Evolutionary conservation across 2,113 vertebrate genomes (phyloP).

Genomic region (Mesoclemmys tuberculata): DNA sequence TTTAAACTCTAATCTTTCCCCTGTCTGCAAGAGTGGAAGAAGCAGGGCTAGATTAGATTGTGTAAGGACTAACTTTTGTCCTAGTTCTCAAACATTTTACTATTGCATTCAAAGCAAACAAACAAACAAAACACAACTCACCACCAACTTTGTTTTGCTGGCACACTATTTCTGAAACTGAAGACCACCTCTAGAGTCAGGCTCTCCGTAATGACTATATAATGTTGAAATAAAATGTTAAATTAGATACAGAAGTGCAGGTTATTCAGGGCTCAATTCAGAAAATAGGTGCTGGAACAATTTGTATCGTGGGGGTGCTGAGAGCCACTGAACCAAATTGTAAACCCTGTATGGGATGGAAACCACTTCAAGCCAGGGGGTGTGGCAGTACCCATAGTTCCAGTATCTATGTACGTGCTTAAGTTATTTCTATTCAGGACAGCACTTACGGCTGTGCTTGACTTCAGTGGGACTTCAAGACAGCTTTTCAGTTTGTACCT

Average conservation of each 20-base stretch:
- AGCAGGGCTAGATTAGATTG: neutral
- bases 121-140: neutral
- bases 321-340: too few species aligned
- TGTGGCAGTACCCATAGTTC: too few species aligned
- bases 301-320: too few species aligned
- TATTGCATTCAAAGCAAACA: neutral
- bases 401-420: fast-evolving
- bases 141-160: neutral
- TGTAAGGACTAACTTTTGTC: slow-evolving; percentile 34
- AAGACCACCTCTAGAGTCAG: neutral
- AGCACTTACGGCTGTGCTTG: neutral
- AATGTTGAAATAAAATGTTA: neutral
- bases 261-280: neutral
- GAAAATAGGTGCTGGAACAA: neutral
- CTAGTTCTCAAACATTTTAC: slow-evolving; percentile 32
- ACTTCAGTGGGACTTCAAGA: neutral
- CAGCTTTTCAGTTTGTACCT: fast-evolving
- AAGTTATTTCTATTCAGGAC: neutral
- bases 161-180: slow-evolving; percentile 17
- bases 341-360: too few species aligned
- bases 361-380: too few species aligned
- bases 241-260: neutral
- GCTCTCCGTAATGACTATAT: slow-evolving; percentile 20
- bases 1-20: slow-evolving; percentile 17
- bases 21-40: neutral